Evolutionary conservation across 2,113 vertebrate species (phyloP).

Genomic region (Cepphus grylle): DNA sequence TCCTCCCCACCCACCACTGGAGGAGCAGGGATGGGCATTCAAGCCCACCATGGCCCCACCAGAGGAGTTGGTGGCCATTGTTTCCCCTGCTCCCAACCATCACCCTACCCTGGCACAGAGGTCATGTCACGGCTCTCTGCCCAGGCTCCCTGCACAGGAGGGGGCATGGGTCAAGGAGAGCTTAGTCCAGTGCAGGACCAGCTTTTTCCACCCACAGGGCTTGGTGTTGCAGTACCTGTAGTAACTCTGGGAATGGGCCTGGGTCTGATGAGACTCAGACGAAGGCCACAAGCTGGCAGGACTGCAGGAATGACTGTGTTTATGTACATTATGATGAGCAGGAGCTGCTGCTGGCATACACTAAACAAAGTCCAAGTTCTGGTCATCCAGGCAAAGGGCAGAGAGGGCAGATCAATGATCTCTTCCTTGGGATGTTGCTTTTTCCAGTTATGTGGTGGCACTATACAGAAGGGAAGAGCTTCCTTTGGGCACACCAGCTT

Average conservation of each 20-base stretch:
- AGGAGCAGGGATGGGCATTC: neutral
- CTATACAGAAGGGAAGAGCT: neutral
- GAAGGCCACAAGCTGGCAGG: neutral
- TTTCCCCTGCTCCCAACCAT: neutral
- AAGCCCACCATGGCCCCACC: neutral
- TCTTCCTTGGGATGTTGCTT: neutral
- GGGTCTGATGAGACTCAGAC: neutral
- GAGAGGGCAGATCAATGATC: neutral
- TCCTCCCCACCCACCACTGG: neutral
- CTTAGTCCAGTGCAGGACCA: neutral
- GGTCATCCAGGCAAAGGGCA: neutral
- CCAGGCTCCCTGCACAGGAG: neutral
- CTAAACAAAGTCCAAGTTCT: neutral
- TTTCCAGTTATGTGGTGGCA: neutral
- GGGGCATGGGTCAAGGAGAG: neutral
- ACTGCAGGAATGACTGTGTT: neutral
- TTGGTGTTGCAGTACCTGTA: neutral
- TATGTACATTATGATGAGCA: neutral
- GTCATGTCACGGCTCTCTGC: neutral
- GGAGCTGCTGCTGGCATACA: neutral
- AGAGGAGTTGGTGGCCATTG: neutral
- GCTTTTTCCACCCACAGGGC: neutral
- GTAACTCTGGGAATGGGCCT: neutral
- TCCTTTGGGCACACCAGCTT: neutral
- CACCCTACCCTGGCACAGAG: neutral